These are phyloP conservation scores for Eudemis profundana DNA, from an alignment of 2,888 invertebrate genomes.

Conservation along the genomic window DNA sequence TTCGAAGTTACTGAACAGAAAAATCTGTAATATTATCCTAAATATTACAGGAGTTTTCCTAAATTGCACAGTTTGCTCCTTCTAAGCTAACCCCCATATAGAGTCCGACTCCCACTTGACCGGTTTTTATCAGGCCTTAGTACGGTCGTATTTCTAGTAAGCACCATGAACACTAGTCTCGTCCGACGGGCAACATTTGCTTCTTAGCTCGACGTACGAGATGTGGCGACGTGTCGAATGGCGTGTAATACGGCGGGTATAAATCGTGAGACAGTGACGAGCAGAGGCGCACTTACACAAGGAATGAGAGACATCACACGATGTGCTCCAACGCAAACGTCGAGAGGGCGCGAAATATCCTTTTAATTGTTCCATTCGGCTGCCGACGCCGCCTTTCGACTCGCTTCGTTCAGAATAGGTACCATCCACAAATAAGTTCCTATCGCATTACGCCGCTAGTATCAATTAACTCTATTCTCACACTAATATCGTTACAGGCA, in stretches of 20 bases:
- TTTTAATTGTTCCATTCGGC: constrained; percentile 48
- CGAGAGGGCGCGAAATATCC: constrained; percentile 47
- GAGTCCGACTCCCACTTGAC: no score
- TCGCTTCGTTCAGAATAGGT: constrained; percentile 42
- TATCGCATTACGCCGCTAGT: constrained; percentile 47
- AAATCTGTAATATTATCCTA: no score
- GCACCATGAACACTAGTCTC: neutral
- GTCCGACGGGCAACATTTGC: constrained; percentile 23
- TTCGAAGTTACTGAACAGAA: no score
- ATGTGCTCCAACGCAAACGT: constrained; percentile 50
- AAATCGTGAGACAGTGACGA: constrained; percentile 82
- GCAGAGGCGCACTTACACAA: constrained; percentile 73
- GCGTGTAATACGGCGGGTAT: constrained; percentile 81
- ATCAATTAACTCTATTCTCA: constrained; percentile 66
- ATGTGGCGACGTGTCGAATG: constrained; percentile 80
- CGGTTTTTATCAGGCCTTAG: no score
- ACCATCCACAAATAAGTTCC: constrained; percentile 36
- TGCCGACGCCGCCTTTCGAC: constrained; percentile 40
- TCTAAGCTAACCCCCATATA: no score
- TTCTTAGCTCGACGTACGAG: constrained; percentile 57
- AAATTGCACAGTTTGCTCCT: no score
- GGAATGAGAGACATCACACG: constrained; percentile 75
- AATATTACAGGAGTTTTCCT: no score
- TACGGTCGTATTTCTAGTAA: no score
- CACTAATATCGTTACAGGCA: constrained; percentile 59